These are phyloP conservation scores for Callipepla californica DNA, from an alignment of 2,113 vertebrate genomes.

Conservation along the genomic window DNA sequence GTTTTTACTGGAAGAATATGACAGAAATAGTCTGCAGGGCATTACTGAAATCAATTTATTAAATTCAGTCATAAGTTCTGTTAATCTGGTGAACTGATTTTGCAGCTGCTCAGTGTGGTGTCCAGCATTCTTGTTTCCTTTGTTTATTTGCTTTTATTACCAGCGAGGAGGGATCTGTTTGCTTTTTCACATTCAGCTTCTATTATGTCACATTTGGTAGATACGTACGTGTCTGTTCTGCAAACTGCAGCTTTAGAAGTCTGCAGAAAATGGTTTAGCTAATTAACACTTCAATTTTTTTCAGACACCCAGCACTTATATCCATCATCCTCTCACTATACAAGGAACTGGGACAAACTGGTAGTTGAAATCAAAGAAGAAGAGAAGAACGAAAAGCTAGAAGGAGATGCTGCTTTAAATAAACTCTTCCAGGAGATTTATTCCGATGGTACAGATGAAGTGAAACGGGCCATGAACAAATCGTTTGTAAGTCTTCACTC, in stretches of 20 bases:
- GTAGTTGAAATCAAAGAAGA: conserved; percentile 92
- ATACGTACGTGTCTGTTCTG: not conserved
- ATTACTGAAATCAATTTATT: not conserved
- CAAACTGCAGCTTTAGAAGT: not conserved
- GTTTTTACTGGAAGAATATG: not conserved
- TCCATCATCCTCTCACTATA: conserved; percentile 89
- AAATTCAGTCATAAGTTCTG: not conserved
- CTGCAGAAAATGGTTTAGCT: not conserved
- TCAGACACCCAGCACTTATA: conserved; percentile 84
- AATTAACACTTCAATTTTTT: not conserved
- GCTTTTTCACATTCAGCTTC: not conserved
- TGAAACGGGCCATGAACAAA: conserved; percentile 98
- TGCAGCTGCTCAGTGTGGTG: too few species aligned
- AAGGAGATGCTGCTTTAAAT: conserved; percentile 97
- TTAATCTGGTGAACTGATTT: not conserved
- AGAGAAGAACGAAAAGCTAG: conserved; percentile 95
- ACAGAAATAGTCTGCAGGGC: not conserved
- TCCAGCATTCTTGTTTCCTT: too few species aligned
- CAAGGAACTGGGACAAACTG: conserved; percentile 95
- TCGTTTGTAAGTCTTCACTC: conserved; percentile 89
- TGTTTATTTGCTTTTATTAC: too few species aligned
- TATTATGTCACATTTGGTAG: not conserved
- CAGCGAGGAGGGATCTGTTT: too few species aligned
- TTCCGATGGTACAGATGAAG: conserved; percentile 93
- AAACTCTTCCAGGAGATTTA: conserved; percentile 92